A percentile compares a stretch with the other conserved stretches of the same genome.
Conservation (phyloP, 2,888 invertebrate species). For the Drosophila flavopinicola region DNA sequence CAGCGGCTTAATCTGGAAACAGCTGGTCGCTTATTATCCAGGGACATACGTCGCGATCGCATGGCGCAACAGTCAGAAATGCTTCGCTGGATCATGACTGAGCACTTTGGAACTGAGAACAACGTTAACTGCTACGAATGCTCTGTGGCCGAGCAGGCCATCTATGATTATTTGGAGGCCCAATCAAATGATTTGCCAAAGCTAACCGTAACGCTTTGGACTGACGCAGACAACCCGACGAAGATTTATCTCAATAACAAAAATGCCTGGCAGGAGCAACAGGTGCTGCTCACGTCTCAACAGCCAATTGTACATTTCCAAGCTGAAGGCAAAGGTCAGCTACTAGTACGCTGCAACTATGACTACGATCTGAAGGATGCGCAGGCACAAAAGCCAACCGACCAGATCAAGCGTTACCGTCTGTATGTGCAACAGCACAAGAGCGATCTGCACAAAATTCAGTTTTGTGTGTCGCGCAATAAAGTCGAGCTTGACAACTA, state of each 20-base stretch:
- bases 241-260: neutral
- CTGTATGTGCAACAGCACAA: neutral
- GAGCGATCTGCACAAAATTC: neutral
- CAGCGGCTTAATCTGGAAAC: slow-evolving; percentile 24
- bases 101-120: neutral
- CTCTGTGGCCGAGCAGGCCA: slow-evolving; percentile 29
- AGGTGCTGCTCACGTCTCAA: neutral
- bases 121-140: slow-evolving; percentile 25
- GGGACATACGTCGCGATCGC: neutral
- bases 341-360: slow-evolving; percentile 28
- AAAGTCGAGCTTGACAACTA: slow-evolving; percentile 4
- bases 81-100: slow-evolving; percentile 17
- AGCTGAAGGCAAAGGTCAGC: slow-evolving; percentile 20
- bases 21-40: slow-evolving; percentile 9
- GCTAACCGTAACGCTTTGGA: slow-evolving; percentile 1
- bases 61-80: neutral
- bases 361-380: neutral
- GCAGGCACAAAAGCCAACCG: neutral
- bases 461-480: slow-evolving; percentile 23
- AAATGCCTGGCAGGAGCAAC: slow-evolving; percentile 5
- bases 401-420: neutral
- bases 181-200: neutral
- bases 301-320: slow-evolving; percentile 3
- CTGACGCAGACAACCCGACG: neutral
- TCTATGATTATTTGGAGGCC: slow-evolving; percentile 14